Base-by-base conservation (phyloP, 2,888 invertebrate species). In the Acholoe squamosa region DNA sequence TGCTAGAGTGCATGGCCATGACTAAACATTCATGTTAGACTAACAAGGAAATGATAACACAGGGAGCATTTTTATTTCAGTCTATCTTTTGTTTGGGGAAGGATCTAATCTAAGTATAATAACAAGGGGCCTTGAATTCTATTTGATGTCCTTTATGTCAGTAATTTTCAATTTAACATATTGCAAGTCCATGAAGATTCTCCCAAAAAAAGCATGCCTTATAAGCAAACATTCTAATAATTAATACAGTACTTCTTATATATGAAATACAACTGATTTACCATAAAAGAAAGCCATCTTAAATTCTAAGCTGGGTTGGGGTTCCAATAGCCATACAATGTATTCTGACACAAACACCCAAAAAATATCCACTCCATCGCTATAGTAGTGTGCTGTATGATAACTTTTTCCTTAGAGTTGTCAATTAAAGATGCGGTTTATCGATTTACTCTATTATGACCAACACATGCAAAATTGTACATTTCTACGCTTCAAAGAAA, bases 221-320 rank as follows among this genome's bases (percentile, higher is more conserved):
- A 61, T 10, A 61, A n/a, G 12, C 22, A 12, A 61, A 61, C 61
- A 61, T 61, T n/a, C n/a, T 61, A 7, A 61, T n/a, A 7, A 61
- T 61, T 61, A 14, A n/a, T 61, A 7, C 61, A n/a, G 3, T 19
- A 19, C 19, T 61, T 0, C 61, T n/a, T 14, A n/a, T 7, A 19
- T 14, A 19, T 61, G n/a, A 61, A 61, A 61, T n/a, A 19, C 61
- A n/a, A 61, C 14, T 14, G n/a, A 19, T 61, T 3, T 61, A 61
- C n/a, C 61, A 61, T 14, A 7, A 61, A 3, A 61, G 54, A 61
- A 61, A 61, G 61, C 61, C 10, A 61, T 61, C 19, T 61, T 61
- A n/a, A 61, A 7, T 61, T 61, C n/a, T 61, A 61, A 61, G 61
- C 61, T 61, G 61, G 61, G 61, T 61, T 61, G 61, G 61, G 61